Conservation (phyloP, 2,113 vertebrate genomes). For the Ailuropoda melanoleuca region DNA sequence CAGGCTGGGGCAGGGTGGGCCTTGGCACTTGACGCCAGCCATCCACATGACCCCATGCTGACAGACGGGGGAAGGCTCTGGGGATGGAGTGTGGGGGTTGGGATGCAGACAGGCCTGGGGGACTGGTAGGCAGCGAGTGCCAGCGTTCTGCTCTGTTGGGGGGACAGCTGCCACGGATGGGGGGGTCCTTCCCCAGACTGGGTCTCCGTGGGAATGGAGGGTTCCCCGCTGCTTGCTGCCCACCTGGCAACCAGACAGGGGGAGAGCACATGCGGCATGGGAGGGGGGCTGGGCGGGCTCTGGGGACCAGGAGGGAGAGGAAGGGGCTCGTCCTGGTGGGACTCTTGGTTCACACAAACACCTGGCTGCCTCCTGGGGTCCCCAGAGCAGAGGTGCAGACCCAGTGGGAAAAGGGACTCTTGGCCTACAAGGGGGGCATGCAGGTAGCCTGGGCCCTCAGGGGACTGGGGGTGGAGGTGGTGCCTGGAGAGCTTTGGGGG, state of each 20-base stretch:
- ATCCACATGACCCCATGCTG: too few species aligned
- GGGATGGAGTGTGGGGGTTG: neutral
- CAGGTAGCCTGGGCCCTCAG: neutral
- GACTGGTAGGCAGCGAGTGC: neutral
- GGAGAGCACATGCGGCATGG: neutral
- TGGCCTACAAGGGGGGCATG: neutral
- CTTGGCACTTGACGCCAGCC: neutral
- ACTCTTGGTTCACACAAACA: neutral
- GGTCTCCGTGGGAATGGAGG: too few species aligned
- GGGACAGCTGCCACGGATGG: neutral
- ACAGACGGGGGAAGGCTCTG: neutral
- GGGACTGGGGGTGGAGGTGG: neutral
- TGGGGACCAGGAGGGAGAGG: neutral
- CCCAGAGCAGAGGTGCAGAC: neutral
- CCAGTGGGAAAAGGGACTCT: neutral
- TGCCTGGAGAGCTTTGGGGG: neutral
- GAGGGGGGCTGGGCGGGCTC: neutral
- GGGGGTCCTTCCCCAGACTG: neutral
- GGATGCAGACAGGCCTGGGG: neutral
- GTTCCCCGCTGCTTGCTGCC: neutral
- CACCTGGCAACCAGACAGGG: neutral
- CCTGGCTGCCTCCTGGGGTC: neutral
- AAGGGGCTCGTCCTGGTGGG: neutral
- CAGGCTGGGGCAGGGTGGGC: neutral
- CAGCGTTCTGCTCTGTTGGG: neutral